Percentiles rank a stretch among this genome's conserved stretches.
Conservation (phyloP, 2,113 vertebrate genomes). For the Pteropus alecto region DNA sequence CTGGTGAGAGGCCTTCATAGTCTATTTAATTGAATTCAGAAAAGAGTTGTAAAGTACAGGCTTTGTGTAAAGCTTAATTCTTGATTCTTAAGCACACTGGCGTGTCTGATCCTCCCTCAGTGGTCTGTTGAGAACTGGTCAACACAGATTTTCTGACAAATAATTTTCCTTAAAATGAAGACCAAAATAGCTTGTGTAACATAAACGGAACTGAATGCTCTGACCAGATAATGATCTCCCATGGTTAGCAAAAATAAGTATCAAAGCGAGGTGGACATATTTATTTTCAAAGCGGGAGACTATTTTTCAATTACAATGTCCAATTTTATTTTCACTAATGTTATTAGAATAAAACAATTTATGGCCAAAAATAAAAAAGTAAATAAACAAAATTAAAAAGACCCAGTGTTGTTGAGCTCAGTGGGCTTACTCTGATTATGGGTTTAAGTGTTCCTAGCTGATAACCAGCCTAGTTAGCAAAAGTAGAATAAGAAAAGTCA, state of each 20-base stretch:
- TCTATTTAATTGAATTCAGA: constrained; percentile 58
- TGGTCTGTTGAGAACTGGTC: constrained; percentile 48
- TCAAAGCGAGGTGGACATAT: constrained; percentile 57
- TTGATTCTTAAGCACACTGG: constrained; percentile 45
- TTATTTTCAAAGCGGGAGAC: constrained; percentile 80
- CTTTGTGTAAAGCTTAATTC: constrained; percentile 51
- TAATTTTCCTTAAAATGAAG: constrained; percentile 47
- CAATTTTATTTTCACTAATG: constrained; percentile 80
- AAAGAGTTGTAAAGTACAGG: neutral
- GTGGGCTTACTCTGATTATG: neutral
- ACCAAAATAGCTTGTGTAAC: constrained; percentile 59
- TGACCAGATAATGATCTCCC: constrained; percentile 73
- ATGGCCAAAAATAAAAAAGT: constrained; percentile 65
- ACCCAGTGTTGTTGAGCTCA: constrained; percentile 13
- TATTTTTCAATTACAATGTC: constrained; percentile 78
- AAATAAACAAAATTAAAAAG: constrained; percentile 72
- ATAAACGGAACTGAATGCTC: constrained; percentile 56
- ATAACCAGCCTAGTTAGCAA: neutral
- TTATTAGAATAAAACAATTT: constrained; percentile 73
- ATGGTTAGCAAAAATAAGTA: constrained; percentile 71
- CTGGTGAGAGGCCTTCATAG: neutral
- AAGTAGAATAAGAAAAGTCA: constrained; percentile 22
- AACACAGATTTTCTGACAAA: constrained; percentile 56
- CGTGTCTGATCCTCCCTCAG: constrained; percentile 9
- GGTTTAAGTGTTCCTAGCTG: neutral